These are phyloP conservation scores for Myocastor coypus DNA, from an alignment of 2,113 vertebrate species.

Conservation along the genomic window DNA sequence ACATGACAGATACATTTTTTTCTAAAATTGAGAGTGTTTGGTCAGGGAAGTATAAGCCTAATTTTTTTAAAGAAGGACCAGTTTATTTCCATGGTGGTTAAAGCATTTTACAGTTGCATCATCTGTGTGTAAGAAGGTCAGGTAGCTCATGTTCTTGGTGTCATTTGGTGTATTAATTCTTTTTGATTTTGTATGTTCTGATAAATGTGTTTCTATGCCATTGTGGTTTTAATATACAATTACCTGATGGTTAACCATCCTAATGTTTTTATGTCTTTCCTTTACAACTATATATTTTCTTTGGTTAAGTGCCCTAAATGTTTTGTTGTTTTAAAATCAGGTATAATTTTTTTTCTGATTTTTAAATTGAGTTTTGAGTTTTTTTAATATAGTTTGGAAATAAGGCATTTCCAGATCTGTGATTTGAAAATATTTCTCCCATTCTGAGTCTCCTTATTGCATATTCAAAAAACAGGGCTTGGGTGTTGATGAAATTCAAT, in stretches of 20 bases:
- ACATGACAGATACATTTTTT: not conserved
- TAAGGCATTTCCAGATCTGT: not conserved
- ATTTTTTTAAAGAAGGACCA: not conserved
- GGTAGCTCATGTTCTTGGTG: not conserved
- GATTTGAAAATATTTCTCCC: slow-evolving; percentile 10
- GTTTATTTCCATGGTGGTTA: not conserved
- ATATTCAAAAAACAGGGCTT: not conserved
- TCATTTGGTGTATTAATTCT: not conserved
- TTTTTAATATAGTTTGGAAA: not conserved
- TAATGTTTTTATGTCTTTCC: not conserved
- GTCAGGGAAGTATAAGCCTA: not conserved
- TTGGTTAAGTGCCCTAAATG: not conserved
- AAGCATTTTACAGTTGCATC: not conserved
- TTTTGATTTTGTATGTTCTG: not conserved
- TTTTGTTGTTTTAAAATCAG: not conserved
- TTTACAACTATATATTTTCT: not conserved
- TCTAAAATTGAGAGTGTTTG: not conserved
- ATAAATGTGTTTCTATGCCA: not conserved
- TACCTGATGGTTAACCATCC: not conserved
- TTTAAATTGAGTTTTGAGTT: not conserved
- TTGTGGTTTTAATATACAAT: not conserved
- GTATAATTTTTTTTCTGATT: not conserved
- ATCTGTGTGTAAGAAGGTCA: not conserved
- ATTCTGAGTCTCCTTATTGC: not conserved
- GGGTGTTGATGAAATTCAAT: not conserved